Evolutionary conservation across 2,888 invertebrate genomes (phyloP), one percentile per base, ranked within the genome.

Genomic region (Fragum whitleyi): DNA sequence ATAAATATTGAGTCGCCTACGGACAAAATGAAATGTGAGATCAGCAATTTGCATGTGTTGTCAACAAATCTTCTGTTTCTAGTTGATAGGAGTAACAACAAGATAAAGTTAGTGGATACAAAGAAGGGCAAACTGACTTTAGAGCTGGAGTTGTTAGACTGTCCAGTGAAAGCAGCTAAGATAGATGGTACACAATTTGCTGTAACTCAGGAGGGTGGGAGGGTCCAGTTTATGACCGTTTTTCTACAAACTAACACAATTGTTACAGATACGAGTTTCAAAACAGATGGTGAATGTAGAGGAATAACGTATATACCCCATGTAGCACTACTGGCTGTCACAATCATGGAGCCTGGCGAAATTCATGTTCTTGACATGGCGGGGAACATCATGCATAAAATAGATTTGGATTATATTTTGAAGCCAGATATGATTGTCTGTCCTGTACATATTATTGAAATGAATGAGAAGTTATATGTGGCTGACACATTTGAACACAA

Each of bases 401-500:
- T 47, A 6, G 5, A 36, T 47, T 16, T 16, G n/a, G 14, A 19
- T 47, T 39, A 39, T 14, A 47, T 9, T 47, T 26, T 57, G 23
- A 2, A 5, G n/a, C 2, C 6, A 26, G 57, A 57, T 5, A 57
- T 14, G 23, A 23, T 23, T 14, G 21, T 23, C 11, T 14, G 26
- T 14, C 57, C 57, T 57, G 11, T 7, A 19, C 21, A 26, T 5
- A 23, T 57, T 23, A 9, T 47, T 19, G 23, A 57, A 57, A 57
- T 57, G 57, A 23, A 57, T 23, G 57, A 57, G n/a, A 57, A 57
- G 26, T 14, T 57, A 11, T 57, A 57, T 23, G 23, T 57, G 23
- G 23, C 57, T 19, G 57, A 57, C 2, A 11, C 11, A 7, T 6
- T 3, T 26, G 26, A 26, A 2, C 7, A 26, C 5, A 57, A 23